These are phyloP conservation scores for Drosophila carrolli DNA, from an alignment of 1,140 invertebrate genomes.

Conservation along the genomic window DNA sequence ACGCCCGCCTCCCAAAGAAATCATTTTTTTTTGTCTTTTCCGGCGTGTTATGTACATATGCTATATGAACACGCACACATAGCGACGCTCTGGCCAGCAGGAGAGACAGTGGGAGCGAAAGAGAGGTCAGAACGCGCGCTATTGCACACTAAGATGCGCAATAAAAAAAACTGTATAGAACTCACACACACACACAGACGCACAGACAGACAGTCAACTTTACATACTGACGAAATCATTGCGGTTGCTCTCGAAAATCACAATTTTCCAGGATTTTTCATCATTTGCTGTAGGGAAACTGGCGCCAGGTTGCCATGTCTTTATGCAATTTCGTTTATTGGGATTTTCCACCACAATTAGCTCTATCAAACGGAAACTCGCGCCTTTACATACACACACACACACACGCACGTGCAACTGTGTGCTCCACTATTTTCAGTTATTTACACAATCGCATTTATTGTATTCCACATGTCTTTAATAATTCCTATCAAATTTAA, in stretches of 20 bases:
- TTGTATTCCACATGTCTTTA: constrained; percentile 25
- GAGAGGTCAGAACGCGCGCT: constrained; percentile 57
- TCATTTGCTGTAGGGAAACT: constrained; percentile 10
- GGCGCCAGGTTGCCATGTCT: constrained; percentile 31
- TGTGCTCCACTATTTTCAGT: constrained; percentile 75
- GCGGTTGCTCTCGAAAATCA: constrained; percentile 43
- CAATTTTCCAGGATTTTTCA: constrained; percentile 38
- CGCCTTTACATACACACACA: constrained; percentile 59
- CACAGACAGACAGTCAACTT: constrained; percentile 38
- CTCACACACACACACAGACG: constrained; percentile 28
- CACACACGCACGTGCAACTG: constrained; percentile 33
- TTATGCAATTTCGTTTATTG: constrained; percentile 76
- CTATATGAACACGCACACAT: constrained; percentile 20
- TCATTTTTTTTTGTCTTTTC: constrained; percentile 42
- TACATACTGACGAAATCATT: constrained; percentile 70
- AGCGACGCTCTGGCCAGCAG: constrained; percentile 11
- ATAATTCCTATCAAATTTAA: constrained; percentile 40
- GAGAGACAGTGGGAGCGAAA: constrained; percentile 25
- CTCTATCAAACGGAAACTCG: constrained; percentile 46
- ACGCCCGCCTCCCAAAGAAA: constrained; percentile 19
- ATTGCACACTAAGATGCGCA: constrained; percentile 77
- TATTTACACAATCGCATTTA: constrained; percentile 73
- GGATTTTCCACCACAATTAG: constrained; percentile 65
- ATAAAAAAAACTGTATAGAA: constrained; percentile 71
- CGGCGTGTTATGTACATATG: constrained; percentile 52